phyloP scores from a whole-genome alignment of 2,797 vertebrate genomes.

The Melanotaenia boesemani region DNA sequence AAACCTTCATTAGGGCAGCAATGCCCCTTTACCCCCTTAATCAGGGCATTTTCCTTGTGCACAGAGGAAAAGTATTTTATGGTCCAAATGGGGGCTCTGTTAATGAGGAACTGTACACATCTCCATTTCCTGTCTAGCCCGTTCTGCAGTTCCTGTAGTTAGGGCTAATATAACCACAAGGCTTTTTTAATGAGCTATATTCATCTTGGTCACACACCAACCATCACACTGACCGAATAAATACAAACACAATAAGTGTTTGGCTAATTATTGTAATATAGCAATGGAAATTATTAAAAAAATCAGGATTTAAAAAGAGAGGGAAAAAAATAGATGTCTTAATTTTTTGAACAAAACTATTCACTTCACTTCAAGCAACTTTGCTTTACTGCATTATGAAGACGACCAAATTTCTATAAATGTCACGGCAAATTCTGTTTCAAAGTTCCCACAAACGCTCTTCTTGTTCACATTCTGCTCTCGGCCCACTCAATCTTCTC shows the following conservation, averaged over 20 bases:
- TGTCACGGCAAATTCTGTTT: constrained; percentile 62
- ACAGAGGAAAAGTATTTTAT: constrained; percentile 81
- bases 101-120: constrained; percentile 84
- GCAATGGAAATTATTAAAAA: constrained; percentile 24
- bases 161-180: constrained; percentile 72
- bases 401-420: constrained; percentile 64
- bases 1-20: constrained; percentile 83
- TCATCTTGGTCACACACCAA: constrained; percentile 75
- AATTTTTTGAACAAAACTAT: not conserved
- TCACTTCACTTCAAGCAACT: constrained; percentile 27
- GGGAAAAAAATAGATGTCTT: constrained; percentile 30
- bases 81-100: constrained; percentile 80
- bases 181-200: constrained; percentile 81
- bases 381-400: constrained; percentile 39
- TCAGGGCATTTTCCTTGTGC: constrained; percentile 78
- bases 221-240: constrained; percentile 40
- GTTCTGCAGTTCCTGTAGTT: constrained; percentile 82
- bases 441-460: constrained; percentile 46
- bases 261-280: not conserved
- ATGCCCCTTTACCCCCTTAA: constrained; percentile 72
- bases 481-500: constrained; percentile 55
- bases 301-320: constrained; percentile 15
- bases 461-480: constrained; percentile 49
- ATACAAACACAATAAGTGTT: constrained; percentile 19
- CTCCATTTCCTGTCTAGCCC: constrained; percentile 84